These are phyloP conservation scores for Biston stratarius DNA, from an alignment of 2,888 invertebrate genomes.

Conservation along the genomic window DNA sequence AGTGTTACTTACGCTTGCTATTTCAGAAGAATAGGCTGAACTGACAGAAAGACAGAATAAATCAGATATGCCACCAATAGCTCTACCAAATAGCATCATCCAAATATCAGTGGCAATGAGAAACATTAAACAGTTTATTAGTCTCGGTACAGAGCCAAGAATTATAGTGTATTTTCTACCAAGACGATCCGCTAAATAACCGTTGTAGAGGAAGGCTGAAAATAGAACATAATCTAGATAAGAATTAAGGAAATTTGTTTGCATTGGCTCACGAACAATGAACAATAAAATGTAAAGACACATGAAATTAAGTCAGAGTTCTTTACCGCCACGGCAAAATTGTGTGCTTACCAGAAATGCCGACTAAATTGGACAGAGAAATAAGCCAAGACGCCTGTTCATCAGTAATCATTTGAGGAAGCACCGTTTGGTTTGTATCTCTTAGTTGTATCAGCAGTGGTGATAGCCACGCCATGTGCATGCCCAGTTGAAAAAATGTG, in stretches of 20 bases:
- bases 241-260: too few species aligned
- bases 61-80: constrained; percentile 49
- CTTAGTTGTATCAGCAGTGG: constrained; percentile 57
- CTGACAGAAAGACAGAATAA: constrained; percentile 47
- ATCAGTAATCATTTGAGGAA: constrained; percentile 48
- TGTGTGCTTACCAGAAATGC: constrained; percentile 43
- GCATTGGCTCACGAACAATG: too few species aligned
- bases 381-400: constrained; percentile 56
- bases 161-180: constrained; percentile 49
- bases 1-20: constrained; percentile 57
- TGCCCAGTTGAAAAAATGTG: constrained; percentile 44
- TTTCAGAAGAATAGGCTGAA: constrained; percentile 63
- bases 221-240: constrained; percentile 1
- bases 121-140: constrained; percentile 45
- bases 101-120: constrained; percentile 57
- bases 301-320: too few species aligned
- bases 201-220: constrained; percentile 42
- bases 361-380: constrained; percentile 49
- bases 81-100: constrained; percentile 56
- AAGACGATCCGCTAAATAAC: constrained; percentile 44
- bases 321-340: too few species aligned
- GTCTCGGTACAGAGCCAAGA: constrained; percentile 49
- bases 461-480: constrained; percentile 54
- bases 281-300: too few species aligned
- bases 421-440: constrained; percentile 44